A percentile compares a stretch with the other conserved stretches of the same genome.
Evolutionary conservation across 2,888 invertebrate genomes (phyloP).

Genomic region (Argyresthia albistria): DNA sequence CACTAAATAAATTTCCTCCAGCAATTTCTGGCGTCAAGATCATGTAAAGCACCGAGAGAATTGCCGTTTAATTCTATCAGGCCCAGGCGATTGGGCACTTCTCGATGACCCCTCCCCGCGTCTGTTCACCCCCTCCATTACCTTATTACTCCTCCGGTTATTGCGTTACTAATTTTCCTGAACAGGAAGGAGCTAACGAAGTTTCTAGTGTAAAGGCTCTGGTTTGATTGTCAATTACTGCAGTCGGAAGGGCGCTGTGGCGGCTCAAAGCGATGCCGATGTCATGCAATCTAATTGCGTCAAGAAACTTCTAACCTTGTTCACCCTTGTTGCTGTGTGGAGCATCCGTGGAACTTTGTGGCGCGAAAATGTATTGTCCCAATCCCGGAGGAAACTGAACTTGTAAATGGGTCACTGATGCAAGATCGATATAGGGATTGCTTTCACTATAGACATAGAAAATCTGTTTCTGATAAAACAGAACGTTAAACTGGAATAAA

Average conservation of each 20-base stretch:
- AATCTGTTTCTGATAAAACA: too few relatives aligned
- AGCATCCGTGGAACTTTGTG: too few relatives aligned
- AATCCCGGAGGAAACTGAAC: too few relatives aligned
- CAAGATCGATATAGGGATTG: too few relatives aligned
- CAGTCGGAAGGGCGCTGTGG: slow-evolving; percentile 35
- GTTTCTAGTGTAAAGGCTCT: slow-evolving; percentile 52
- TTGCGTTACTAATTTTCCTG: slow-evolving; percentile 68
- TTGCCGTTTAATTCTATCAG: background rate
- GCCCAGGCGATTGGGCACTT: slow-evolving; percentile 14
- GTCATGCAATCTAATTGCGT: slow-evolving; percentile 19
- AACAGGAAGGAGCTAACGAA: slow-evolving; percentile 59
- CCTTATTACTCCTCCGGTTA: slow-evolving; percentile 60
- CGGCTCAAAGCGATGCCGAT: slow-evolving; percentile 58
- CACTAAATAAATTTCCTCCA: background rate
- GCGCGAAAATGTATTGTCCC: too few relatives aligned
- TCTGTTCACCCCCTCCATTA: slow-evolving; percentile 44
- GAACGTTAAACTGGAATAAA: too few relatives aligned
- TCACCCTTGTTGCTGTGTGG: too few relatives aligned
- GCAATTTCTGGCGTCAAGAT: background rate
- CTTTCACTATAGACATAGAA: too few relatives aligned
- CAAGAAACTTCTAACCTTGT: slow-evolving; percentile 28
- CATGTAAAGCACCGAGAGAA: slow-evolving; percentile 12
- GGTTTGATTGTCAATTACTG: slow-evolving; percentile 68
- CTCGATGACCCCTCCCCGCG: slow-evolving; percentile 35
- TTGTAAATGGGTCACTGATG: too few relatives aligned